These are phyloP conservation scores for Archaeoteleia sp. DNA, from an alignment of 2,888 invertebrate genomes.

Conservation along the genomic window DNA sequence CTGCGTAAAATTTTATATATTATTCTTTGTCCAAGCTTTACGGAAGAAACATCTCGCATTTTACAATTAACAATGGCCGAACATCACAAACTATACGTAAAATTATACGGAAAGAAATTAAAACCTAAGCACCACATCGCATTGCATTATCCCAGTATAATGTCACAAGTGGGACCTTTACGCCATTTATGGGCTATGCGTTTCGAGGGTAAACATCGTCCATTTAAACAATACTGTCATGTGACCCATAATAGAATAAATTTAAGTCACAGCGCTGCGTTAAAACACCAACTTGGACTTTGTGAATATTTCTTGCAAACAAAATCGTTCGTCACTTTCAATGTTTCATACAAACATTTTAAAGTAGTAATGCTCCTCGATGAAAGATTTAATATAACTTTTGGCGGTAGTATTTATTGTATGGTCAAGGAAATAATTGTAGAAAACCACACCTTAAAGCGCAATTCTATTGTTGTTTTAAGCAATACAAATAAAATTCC, in stretches of 20 bases:
- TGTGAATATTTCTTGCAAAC: constrained; percentile 25
- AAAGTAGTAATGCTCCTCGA: background rate
- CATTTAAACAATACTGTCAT: constrained; percentile 25
- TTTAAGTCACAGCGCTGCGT: constrained; percentile 18
- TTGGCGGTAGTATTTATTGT: background rate
- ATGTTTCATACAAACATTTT: constrained; percentile 7
- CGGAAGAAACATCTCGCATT: constrained; percentile 1
- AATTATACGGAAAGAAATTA: constrained; percentile 18
- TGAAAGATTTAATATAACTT: background rate
- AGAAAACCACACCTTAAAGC: constrained; percentile 3
- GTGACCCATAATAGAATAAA: constrained; percentile 22
- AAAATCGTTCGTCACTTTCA: constrained; percentile 11
- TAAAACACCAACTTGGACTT: constrained; percentile 27
- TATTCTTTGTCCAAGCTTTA: constrained; percentile 7
- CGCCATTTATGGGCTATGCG: constrained; percentile 22
- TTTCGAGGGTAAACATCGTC: constrained; percentile 24
- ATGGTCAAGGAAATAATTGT: constrained; percentile 1
- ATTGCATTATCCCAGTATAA: constrained; percentile 21
- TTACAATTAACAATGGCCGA: constrained; percentile 12
- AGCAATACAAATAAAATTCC: background rate
- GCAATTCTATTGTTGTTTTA: constrained; percentile 5
- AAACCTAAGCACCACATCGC: constrained; percentile 34
- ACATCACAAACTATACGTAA: constrained; percentile 17
- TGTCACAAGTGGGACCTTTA: constrained; percentile 25
- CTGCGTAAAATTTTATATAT: constrained; percentile 21